Evolutionary conservation across 2,888 invertebrate genomes (phyloP).

Genomic region (Punctoribates punctum): DNA sequence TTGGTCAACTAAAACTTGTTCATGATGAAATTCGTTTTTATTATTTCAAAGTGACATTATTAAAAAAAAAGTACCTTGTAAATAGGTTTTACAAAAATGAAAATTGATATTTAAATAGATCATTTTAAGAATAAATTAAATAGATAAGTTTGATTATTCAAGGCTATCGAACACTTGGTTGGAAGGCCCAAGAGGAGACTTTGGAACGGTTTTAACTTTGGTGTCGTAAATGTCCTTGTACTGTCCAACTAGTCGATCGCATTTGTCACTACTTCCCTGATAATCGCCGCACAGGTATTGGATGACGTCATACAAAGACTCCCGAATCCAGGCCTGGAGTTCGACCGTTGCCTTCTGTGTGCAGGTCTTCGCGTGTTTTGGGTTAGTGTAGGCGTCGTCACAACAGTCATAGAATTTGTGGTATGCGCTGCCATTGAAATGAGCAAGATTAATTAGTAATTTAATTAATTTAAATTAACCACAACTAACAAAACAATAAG

Average conservation of each 20-base stretch:
- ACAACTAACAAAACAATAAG: too few relatives aligned
- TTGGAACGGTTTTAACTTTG: neutral
- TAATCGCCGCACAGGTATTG: conserved; percentile 27
- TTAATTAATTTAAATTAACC: too few relatives aligned
- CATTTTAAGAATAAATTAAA: too few relatives aligned
- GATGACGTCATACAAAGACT: conserved; percentile 5
- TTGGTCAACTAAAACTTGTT: too few relatives aligned
- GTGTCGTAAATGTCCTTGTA: neutral
- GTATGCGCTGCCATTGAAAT: neutral
- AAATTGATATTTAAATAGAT: too few relatives aligned
- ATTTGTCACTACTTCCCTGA: conserved; percentile 15
- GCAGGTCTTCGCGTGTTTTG: neutral
- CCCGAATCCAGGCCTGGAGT: neutral
- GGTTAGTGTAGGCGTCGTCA: neutral
- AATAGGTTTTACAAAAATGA: too few relatives aligned
- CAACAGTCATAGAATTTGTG: conserved; percentile 18
- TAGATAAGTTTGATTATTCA: too few relatives aligned
- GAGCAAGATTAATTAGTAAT: too few relatives aligned
- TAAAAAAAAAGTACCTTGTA: too few relatives aligned
- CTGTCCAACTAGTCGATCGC: neutral
- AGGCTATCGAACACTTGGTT: neutral
- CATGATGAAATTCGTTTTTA: too few relatives aligned
- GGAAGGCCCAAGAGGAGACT: neutral
- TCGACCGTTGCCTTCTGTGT: neutral
- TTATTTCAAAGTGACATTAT: too few relatives aligned